A percentile compares a stretch with the other conserved stretches of the same genome.
Evolutionary conservation across 2,888 invertebrate species (phyloP).

Genomic region (Branchellion lobata): DNA sequence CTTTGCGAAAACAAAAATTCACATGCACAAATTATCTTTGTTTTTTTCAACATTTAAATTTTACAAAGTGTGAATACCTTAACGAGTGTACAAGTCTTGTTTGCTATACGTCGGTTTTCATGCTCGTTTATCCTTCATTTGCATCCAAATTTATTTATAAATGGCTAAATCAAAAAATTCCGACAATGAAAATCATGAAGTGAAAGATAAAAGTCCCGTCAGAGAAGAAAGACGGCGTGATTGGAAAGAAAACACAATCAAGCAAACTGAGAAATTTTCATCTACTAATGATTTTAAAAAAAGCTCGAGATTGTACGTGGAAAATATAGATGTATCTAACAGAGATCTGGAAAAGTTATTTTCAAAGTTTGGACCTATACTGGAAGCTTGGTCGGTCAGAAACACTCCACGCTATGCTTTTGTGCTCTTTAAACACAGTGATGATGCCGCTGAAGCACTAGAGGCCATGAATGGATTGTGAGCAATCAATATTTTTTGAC

Average conservation of each 20-base stretch:
- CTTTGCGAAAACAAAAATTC: no score
- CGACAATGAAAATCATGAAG: neutral
- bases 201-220: neutral
- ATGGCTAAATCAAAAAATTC: slow-evolving; percentile 9
- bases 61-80: no score
- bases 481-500: neutral
- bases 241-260: no score
- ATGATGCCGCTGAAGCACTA: slow-evolving; percentile 1
- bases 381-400: slow-evolving; percentile 11
- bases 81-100: no score
- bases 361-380: slow-evolving; percentile 7
- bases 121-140: no score
- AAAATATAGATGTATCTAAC: slow-evolving; percentile 14
- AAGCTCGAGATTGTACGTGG: neutral
- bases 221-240: neutral
- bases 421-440: neutral
- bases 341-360: slow-evolving; percentile 6
- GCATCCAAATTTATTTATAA: no score
- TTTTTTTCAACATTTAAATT: no score
- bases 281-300: no score
- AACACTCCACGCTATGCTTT: neutral
- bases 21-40: no score
- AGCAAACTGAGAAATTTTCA: no score
- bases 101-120: no score
- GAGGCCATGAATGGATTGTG: neutral